Percentiles rank a stretch among this genome's conserved stretches.
Evolutionary conservation across 2,888 invertebrate species (phyloP).

Genomic region (Esperia sulphurella): DNA sequence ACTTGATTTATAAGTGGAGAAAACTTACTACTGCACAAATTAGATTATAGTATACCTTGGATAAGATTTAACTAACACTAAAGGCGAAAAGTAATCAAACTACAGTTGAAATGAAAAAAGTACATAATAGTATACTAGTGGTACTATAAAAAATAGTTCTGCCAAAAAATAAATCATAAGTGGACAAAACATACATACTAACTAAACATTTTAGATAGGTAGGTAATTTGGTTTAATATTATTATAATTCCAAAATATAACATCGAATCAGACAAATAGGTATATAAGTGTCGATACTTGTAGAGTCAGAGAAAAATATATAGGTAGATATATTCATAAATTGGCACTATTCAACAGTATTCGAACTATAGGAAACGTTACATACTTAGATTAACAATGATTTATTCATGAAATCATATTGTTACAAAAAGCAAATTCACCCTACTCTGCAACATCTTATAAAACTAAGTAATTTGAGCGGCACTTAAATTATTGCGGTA

Average conservation of each 20-base stretch:
- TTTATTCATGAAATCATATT: background rate
- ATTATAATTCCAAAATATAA: background rate
- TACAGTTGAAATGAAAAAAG: no score
- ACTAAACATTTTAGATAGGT: no score
- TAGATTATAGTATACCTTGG: no score
- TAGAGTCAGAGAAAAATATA: background rate
- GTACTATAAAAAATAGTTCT: no score
- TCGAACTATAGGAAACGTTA: background rate
- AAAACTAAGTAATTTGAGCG: conserved; percentile 14
- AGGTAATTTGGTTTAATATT: background rate
- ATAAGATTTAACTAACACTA: no score
- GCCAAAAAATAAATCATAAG: no score
- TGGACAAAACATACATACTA: no score
- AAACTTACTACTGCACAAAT: no score
- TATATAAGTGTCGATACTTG: background rate
- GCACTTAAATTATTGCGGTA: conserved; percentile 13
- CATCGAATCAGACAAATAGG: background rate
- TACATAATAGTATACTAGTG: no score
- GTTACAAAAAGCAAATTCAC: background rate
- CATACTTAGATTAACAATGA: conserved; percentile 4
- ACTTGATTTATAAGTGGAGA: no score
- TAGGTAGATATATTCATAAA: background rate
- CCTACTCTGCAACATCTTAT: background rate
- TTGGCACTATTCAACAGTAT: conserved; percentile 1
- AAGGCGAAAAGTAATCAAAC: no score